A percentile compares a stretch with the other conserved stretches of the same genome.
These are phyloP conservation scores for Oncorhynchus clarkii DNA, from an alignment of 2,113 vertebrate species.

Conservation along the genomic window DNA sequence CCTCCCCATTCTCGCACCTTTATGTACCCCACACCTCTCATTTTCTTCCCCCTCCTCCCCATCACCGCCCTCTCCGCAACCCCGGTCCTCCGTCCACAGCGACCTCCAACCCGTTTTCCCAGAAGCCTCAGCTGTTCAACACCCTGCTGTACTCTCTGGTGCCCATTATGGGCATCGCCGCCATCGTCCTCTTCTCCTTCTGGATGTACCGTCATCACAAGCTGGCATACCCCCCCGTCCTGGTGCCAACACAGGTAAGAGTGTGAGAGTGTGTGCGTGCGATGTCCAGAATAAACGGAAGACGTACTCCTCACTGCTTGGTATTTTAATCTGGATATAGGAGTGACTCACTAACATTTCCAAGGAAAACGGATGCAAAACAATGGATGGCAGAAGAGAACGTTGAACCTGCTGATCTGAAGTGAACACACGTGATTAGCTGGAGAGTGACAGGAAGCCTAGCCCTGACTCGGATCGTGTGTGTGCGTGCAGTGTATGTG, in stretches of 20 bases:
- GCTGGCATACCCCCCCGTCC: conserved; percentile 93
- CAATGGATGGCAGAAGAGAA: not conserved
- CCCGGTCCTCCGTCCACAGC: conserved; percentile 66
- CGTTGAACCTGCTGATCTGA: not conserved
- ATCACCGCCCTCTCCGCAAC: not conserved
- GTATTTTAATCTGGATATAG: not conserved
- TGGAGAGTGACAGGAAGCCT: not conserved
- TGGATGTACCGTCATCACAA: conserved; percentile 99
- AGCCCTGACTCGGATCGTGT: not conserved
- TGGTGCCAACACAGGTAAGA: conserved; percentile 95
- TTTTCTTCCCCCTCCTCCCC: not conserved
- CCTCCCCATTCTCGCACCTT: not conserved
- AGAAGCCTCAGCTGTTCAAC: conserved; percentile 89
- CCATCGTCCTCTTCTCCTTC: conserved; percentile 91
- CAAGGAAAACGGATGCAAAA: not conserved
- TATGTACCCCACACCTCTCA: not conserved
- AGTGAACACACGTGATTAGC: not conserved
- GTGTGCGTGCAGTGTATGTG: not conserved
- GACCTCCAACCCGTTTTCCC: conserved; percentile 90
- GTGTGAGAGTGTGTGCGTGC: not conserved
- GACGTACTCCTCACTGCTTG: no score
- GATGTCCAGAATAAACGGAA: no score
- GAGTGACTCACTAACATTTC: not conserved
- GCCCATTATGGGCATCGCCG: conserved; percentile 91
- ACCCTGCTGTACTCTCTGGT: conserved; percentile 94